Evolutionary conservation across 2,797 vertebrate genomes (phyloP).

Genomic region (Cossypha caffra): DNA sequence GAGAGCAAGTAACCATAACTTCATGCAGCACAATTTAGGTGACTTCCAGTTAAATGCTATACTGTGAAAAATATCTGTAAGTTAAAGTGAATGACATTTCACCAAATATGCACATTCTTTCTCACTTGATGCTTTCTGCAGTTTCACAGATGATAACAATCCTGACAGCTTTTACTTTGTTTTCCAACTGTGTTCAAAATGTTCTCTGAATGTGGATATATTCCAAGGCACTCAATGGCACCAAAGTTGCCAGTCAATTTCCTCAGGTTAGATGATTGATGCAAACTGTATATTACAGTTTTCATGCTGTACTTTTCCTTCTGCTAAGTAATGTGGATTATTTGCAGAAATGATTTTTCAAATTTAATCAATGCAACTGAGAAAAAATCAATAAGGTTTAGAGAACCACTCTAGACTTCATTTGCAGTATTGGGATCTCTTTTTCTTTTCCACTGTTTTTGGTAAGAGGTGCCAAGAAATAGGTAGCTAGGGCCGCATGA

Average conservation of each 20-base stretch:
- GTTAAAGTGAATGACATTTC: background rate
- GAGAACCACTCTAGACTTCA: background rate
- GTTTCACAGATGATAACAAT: background rate
- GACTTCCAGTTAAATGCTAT: background rate
- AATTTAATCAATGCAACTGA: slow-evolving; percentile 17
- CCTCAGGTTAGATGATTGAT: background rate
- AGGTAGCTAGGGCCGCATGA: background rate
- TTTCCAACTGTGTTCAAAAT: background rate
- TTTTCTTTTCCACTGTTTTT: background rate
- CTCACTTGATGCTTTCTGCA: background rate
- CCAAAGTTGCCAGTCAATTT: background rate
- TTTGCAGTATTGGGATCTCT: background rate
- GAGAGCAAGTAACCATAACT: background rate
- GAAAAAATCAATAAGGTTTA: slow-evolving; percentile 4
- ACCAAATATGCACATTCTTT: background rate
- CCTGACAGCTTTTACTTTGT: background rate
- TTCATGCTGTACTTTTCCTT: background rate
- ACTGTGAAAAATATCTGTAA: background rate
- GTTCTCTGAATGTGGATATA: background rate
- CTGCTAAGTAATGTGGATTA: background rate
- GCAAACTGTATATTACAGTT: background rate
- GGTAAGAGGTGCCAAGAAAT: background rate
- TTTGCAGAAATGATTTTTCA: slow-evolving; percentile 9
- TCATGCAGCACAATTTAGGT: background rate
- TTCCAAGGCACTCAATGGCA: background rate